Evolutionary conservation across 1,140 invertebrate species (phyloP), one percentile per base, ranked within the genome.

Genomic region (Pentalonia nigronervosa): DNA sequence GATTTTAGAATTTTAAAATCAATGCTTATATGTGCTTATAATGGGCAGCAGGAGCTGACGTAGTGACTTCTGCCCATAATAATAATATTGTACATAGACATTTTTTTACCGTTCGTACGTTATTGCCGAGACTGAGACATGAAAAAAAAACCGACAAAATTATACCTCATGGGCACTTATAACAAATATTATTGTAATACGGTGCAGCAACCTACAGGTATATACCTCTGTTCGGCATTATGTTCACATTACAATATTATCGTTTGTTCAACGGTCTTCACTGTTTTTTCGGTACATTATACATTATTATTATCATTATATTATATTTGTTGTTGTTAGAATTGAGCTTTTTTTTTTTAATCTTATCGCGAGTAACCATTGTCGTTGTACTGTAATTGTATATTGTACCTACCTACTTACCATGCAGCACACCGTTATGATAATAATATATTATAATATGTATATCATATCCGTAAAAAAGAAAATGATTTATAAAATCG

Each of bases 321-420:
- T 17, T 50, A 50, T 67, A 76, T 76, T 76, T 76, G 30, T 34
- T 76, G 60, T 76, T n/a, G 60, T n/a, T 20, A 14, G 60, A 76
- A 17, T 76, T 76, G 60, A 30, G 0, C 14, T 67, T 14, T n/a
- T 76, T 76, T 67, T 76, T 67, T 67, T 17, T 76, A 76, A n/a
- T n/a, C 60, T 14, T 76, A 76, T 76, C 60, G 60, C 41, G 41
- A 4, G n/a, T 76, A 76, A 76, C 60, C n/a, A 76, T 76, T 76
- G n/a, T 76, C n/a, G n/a, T 76, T n/a, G 17, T n/a, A n/a, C n/a
- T n/a, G 60, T 76, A 76, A 76, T 76, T 76, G n/a, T 76, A n/a
- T 76, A 76, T 76, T n/a, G 60, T 76, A 67, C 11, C n/a, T 67
- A n/a, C 60, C n/a, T 67, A 76, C 14, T 30, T 76, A 76, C 60